phyloP scores from a whole-genome alignment of 2,888 invertebrate genomes.

The Teinopalpus imperialis region DNA sequence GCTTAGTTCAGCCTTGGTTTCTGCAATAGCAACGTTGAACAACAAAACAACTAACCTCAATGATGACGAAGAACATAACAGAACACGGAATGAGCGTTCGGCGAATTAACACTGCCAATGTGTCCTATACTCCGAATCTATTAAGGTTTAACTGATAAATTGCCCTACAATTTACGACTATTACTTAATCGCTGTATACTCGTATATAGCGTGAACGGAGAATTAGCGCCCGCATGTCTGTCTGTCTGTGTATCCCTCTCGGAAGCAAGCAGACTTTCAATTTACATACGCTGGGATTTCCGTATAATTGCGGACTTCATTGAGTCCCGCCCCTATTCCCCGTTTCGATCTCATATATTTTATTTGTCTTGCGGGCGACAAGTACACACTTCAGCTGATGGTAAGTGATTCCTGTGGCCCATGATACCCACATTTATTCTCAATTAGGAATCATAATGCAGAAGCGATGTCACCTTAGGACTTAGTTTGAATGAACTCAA shows the following conservation, averaged over 20 bases:
- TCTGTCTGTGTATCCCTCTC: constrained; percentile 57
- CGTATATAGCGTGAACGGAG: constrained; percentile 38
- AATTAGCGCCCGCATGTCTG: constrained; percentile 70
- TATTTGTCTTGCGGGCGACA: no score
- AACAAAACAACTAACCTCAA: no score
- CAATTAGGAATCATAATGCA: no score
- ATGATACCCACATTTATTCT: no score
- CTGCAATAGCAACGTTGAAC: no score
- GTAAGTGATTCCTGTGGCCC: no score
- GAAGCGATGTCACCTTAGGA: no score
- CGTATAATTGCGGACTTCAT: constrained; percentile 14
- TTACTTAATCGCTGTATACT: constrained; percentile 60
- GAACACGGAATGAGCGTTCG: no score
- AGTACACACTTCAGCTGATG: no score
- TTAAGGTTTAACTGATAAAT: constrained; percentile 60
- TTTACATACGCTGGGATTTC: constrained; percentile 51
- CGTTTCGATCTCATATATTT: constrained; percentile 32
- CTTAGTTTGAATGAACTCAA: no score
- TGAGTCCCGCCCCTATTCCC: constrained; percentile 30
- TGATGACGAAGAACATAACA: no score
- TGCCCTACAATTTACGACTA: constrained; percentile 67
- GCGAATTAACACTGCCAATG: neutral
- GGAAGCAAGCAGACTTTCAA: constrained; percentile 51
- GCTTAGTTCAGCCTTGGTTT: no score
- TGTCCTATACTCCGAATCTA: neutral